Evolutionary conservation across 2,888 invertebrate species (phyloP).

Genomic region (Therioaphis trifolii): DNA sequence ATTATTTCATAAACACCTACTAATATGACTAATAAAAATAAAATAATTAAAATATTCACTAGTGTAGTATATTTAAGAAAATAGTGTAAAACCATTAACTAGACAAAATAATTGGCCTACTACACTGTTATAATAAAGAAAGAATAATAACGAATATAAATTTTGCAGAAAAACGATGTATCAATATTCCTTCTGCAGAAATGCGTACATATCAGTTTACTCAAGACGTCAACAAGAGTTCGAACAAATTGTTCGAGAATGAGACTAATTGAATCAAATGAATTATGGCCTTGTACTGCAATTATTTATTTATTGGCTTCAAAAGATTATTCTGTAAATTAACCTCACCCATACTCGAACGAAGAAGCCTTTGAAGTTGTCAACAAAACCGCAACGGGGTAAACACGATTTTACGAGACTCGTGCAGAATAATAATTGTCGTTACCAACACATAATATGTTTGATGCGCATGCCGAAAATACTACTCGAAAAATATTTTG

Average conservation of each 20-base stretch:
- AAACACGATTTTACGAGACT: neutral
- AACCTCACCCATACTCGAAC: conserved; percentile 2
- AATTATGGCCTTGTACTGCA: conserved; percentile 48
- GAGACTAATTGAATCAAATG: conserved; percentile 55
- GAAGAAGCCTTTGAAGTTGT: conserved; percentile 34
- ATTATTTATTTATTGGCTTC: conserved; percentile 43
- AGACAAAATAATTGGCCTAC: no score
- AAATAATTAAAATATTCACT: no score
- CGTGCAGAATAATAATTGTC: neutral
- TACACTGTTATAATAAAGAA: no score
- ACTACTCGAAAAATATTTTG: neutral
- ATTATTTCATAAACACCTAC: no score
- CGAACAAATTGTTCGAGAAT: conserved; percentile 38
- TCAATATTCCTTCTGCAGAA: neutral
- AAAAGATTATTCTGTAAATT: conserved; percentile 42
- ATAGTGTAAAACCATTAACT: no score
- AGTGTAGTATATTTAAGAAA: no score
- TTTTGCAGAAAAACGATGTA: neutral
- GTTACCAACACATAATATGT: neutral
- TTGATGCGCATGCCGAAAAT: neutral
- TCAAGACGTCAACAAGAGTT: conserved; percentile 31
- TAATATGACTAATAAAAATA: no score
- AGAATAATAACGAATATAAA: conserved; percentile 1
- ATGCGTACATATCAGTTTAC: neutral
- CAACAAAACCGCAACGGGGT: neutral